Percentiles rank a stretch among this genome's conserved stretches.
Evolutionary conservation across 2,113 vertebrate species (phyloP).

Genomic region (Aegithalos caudatus): DNA sequence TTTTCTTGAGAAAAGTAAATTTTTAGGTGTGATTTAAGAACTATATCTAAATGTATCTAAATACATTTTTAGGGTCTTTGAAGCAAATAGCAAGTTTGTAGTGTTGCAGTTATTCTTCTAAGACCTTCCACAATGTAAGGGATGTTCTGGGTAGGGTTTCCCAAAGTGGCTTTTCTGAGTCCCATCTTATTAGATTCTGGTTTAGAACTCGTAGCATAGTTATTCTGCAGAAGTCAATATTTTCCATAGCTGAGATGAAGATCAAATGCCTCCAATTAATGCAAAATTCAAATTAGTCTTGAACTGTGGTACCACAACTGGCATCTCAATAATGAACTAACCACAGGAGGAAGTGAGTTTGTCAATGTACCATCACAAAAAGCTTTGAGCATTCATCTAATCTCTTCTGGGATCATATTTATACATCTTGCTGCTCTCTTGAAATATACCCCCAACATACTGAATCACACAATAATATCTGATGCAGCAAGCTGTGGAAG

Average conservation of each 20-base stretch:
- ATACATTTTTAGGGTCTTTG: background rate
- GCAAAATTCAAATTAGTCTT: slow-evolving; percentile 28
- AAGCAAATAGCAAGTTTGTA: background rate
- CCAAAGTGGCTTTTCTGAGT: background rate
- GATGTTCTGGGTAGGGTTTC: background rate
- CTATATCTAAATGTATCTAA: background rate
- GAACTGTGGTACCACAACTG: background rate
- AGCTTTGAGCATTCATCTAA: background rate
- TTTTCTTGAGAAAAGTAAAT: background rate
- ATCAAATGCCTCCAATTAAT: slow-evolving; percentile 5
- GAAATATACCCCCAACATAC: background rate
- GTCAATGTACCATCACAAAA: background rate
- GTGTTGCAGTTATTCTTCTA: background rate
- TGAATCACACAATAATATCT: background rate
- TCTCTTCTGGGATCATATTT: background rate
- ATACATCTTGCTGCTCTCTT: background rate
- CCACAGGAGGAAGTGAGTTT: background rate
- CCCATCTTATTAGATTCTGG: background rate
- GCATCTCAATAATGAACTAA: background rate
- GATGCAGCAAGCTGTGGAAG: background rate
- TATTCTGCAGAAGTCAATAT: background rate
- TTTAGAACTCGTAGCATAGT: background rate
- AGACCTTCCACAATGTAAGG: background rate
- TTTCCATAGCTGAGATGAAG: background rate
- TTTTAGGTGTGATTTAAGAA: background rate